A percentile compares a stretch with the other conserved stretches of the same genome.
Conservation (phyloP, 2,113 vertebrate species). For the Esox niger region DNA sequence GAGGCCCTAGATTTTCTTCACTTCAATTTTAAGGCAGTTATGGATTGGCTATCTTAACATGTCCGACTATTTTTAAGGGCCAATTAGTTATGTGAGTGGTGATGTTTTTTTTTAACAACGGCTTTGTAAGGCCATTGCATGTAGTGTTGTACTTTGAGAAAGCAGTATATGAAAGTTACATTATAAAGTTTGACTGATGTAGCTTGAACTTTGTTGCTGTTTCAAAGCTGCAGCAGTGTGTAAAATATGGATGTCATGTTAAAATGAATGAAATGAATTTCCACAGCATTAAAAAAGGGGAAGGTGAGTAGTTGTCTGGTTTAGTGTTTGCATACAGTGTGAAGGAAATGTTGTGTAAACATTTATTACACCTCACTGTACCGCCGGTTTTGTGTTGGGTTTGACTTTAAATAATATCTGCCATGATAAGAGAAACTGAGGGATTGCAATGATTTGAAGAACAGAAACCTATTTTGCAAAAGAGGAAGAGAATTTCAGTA, state of each 20-base stretch:
- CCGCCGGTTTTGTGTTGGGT: neutral
- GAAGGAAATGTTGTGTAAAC: neutral
- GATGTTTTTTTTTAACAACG: neutral
- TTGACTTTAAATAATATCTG: constrained; percentile 6
- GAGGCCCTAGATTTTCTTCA: constrained; percentile 19
- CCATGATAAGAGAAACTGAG: neutral
- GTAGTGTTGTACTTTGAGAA: constrained; percentile 35
- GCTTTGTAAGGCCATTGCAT: constrained; percentile 10
- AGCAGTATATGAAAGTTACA: constrained; percentile 53
- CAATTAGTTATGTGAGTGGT: neutral
- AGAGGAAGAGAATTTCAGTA: constrained; percentile 30
- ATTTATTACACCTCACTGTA: neutral
- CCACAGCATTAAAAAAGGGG: neutral
- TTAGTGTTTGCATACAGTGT: neutral
- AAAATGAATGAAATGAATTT: no score
- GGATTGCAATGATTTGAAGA: constrained; percentile 24
- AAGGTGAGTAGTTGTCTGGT: neutral
- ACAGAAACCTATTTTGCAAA: constrained; percentile 31
- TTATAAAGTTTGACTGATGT: constrained; percentile 59
- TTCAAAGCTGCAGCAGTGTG: constrained; percentile 25
- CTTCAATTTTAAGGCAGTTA: neutral
- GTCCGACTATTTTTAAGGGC: neutral
- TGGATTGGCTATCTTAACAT: neutral
- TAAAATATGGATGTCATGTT: neutral
- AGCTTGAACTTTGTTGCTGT: constrained; percentile 49